Evolutionary conservation across 2,888 invertebrate genomes (phyloP), one percentile per base, ranked within the genome.

Genomic region (Acrobeloides nanus): DNA sequence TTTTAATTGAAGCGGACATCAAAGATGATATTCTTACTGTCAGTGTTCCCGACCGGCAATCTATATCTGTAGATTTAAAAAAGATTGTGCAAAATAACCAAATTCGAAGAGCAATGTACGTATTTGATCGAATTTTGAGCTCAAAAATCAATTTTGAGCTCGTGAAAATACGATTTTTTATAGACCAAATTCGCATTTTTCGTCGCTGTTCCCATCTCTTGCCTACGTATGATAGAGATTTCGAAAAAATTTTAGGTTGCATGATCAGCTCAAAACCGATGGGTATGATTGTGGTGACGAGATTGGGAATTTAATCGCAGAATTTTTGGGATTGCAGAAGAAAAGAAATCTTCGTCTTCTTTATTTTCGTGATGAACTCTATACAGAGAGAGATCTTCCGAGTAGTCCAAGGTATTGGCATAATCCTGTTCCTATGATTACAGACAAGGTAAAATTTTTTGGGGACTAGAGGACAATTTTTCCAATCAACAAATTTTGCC

Each of bases 281-380:
- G 68, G 68, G 7, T 53, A 59, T 31, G 68, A 68, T 38, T 68
- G 68, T 42, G 68, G 68, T 4, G 60, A 64, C 15, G 55, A 43
- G 10, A 54, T 57, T 2, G 59, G 55, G n/a, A 38, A 41, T 8
- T 55, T 60, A n/a, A 48, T 68, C 33, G 55, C 57, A 7, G 46
- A 60, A 18, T 53, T 53, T 17, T 37, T 65, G 20, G 57, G 49
- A 12, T 55, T 55, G 37, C 38, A 38, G 2, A 46, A 52, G 48
- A 43, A 34, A 27, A 51, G 53, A 15, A 20, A 37, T 20, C 25
- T 55, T 15, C 60, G 68, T 8, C 43, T 68, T n/a, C 49, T 68
- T 35, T 55, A 61, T 48, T 68, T 59, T 49, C 45, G 51, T 26
- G 49, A 23, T 1, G 55, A 46, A 20, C 43, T 68, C 24, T 64